Conservation (phyloP, 2,797 vertebrate species). For the Hydrophis major region DNA sequence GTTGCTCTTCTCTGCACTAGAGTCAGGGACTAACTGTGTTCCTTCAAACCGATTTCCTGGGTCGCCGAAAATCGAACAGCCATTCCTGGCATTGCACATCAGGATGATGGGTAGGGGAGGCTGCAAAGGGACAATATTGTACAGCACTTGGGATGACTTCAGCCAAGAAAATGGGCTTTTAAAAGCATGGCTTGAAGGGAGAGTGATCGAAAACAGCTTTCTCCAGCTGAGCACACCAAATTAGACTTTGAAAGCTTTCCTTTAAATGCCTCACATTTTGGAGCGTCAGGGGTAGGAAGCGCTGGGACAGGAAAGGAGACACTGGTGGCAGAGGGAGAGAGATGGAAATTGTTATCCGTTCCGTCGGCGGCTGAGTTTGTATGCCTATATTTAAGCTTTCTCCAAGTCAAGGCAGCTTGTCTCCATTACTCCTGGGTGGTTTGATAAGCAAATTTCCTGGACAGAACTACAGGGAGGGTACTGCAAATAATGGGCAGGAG, state of each 20-base stretch:
- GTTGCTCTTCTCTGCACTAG: too few species aligned
- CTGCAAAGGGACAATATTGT: not conserved
- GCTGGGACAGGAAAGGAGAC: not conserved
- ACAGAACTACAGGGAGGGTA: not conserved
- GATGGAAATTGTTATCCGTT: not conserved
- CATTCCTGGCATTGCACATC: not conserved
- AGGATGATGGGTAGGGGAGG: not conserved
- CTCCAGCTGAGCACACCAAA: not conserved
- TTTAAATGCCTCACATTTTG: not conserved
- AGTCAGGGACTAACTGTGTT: not conserved
- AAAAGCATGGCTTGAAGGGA: not conserved
- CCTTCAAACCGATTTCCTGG: not conserved
- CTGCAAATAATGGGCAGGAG: not conserved
- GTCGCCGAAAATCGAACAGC: not conserved
- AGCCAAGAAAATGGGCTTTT: not conserved
- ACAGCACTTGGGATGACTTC: not conserved
- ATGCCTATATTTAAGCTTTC: not conserved
- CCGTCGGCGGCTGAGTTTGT: not conserved
- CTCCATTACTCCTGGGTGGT: not conserved
- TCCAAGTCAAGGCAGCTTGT: not conserved
- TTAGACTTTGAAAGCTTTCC: not conserved
- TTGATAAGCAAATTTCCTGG: not conserved
- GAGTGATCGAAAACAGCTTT: not conserved
- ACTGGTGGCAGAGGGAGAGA: not conserved
- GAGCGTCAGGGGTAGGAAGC: not conserved